A percentile compares a stretch with the other conserved stretches of the same genome.
These are phyloP conservation scores for Cheilosia vulpina DNA, from an alignment of 2,888 invertebrate genomes.

Conservation along the genomic window DNA sequence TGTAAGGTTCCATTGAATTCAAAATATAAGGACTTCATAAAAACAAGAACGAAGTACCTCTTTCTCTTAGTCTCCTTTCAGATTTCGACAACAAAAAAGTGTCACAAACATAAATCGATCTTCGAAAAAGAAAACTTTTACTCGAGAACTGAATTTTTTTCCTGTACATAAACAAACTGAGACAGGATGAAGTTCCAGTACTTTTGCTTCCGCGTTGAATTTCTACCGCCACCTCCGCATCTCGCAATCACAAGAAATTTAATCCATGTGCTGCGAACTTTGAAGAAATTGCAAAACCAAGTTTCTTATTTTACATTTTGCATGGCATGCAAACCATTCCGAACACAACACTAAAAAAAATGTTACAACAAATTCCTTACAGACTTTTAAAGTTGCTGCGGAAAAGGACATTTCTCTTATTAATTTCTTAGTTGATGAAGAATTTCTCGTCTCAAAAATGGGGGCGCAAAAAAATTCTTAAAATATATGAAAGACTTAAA, in stretches of 20 bases:
- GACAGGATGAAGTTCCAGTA: slow-evolving; percentile 59
- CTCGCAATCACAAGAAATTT: slow-evolving; percentile 36
- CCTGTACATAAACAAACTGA: slow-evolving; percentile 52
- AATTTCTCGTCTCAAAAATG: slow-evolving; percentile 37
- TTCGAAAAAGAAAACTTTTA: slow-evolving; percentile 20
- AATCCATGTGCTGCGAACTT: slow-evolving; percentile 66
- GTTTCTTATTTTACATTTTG: slow-evolving; percentile 55
- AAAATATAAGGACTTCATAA: no score
- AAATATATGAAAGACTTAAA: slow-evolving; percentile 9
- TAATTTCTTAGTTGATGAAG: slow-evolving; percentile 65
- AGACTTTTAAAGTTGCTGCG: slow-evolving; percentile 58
- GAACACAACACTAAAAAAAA: slow-evolving; percentile 45
- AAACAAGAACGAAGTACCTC: no score
- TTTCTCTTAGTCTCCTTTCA: neutral
- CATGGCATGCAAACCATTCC: slow-evolving; percentile 47
- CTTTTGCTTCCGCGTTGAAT: slow-evolving; percentile 11
- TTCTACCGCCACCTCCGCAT: neutral
- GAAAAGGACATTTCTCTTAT: slow-evolving; percentile 65
- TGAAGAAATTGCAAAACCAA: slow-evolving; percentile 51
- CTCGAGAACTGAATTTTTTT: slow-evolving; percentile 21
- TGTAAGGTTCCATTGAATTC: no score
- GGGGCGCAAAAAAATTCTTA: neutral
- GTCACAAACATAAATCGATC: slow-evolving; percentile 71
- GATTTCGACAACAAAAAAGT: slow-evolving; percentile 12
- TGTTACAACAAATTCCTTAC: slow-evolving; percentile 41